Base-by-base conservation (phyloP, 2,113 vertebrate species). In the Reinhardtius hippoglossoides region DNA sequence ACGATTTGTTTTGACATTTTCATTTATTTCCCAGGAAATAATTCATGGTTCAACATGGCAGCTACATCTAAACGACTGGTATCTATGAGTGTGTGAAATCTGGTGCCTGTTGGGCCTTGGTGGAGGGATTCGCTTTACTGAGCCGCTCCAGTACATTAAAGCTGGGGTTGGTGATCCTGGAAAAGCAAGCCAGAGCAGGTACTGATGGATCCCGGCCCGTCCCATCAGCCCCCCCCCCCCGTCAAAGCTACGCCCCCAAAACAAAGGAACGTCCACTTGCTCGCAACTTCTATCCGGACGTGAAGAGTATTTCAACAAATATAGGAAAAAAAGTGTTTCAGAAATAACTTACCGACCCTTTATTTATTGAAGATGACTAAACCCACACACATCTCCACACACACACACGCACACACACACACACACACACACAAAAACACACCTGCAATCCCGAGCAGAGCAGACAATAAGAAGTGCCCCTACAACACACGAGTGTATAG, bases 391-490 rank as follows among this genome's bases (percentile, higher is more conserved):
- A 31, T 6, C 0, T 7, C 6, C 31, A 31, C 5, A 27, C 3
- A 27, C 27, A 27, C 4, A 31, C 58, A 56, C 64, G 68, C 14
- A 62, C 46, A 71, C 66, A 74, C 60, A 60, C 54, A 78, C 15
- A 58, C 66, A 70, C 42, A 58, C 46, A 46, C 59, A 48, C 52
- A 58, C 26, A 59, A 26, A 76, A 16, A 61, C 52, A 31, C 24
- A 75, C 76, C 73, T 81, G 80, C 89, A 78, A 78, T 66, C 79
- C 55, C 26, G 63, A 58, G 7, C 67, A 63, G 60, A 31, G 69
- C 31, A 86, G 78, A 89, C 81, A 87, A 89, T 86, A 79, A 83
- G 85, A 81, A 82, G 65, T 65, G 35, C 52, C 74, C 18, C 0
- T 46, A 18, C 4, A 40, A 3, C 1, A 15, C 37, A 44, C 7